These are phyloP conservation scores for Bubo blakistoni DNA, from an alignment of 2,113 vertebrate species.

Conservation along the genomic window DNA sequence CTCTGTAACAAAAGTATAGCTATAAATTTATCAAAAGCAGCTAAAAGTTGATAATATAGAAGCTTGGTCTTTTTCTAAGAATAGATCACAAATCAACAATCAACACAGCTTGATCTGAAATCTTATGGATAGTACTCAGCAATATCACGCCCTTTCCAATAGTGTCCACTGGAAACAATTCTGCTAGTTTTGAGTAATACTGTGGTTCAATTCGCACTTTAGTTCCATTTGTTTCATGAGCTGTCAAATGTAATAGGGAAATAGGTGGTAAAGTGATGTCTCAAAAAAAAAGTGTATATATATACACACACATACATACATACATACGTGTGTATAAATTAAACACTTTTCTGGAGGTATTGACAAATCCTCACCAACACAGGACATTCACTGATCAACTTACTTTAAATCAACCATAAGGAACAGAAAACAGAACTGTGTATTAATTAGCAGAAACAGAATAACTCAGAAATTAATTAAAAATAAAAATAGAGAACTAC, in stretches of 20 bases:
- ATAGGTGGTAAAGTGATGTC: neutral
- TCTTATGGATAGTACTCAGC: neutral
- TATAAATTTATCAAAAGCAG: neutral
- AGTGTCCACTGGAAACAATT: neutral
- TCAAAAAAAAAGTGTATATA: neutral
- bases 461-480: neutral
- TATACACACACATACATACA: too few relatives aligned
- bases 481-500: neutral
- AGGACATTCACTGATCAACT: neutral
- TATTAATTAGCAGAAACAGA: neutral
- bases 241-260: neutral
- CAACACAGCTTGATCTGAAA: neutral
- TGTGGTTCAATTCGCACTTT: neutral
- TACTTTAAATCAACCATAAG: neutral
- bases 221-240: neutral
- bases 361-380: neutral
- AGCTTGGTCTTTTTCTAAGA: neutral
- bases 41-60: neutral
- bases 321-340: neutral
- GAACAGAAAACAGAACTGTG: neutral
- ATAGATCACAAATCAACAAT: neutral
- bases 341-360: neutral
- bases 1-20: neutral
- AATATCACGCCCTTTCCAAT: rapidly evolving
- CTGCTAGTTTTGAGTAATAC: neutral